Conservation (phyloP, 2,113 vertebrate species). For the Thomomys bottae region DNA sequence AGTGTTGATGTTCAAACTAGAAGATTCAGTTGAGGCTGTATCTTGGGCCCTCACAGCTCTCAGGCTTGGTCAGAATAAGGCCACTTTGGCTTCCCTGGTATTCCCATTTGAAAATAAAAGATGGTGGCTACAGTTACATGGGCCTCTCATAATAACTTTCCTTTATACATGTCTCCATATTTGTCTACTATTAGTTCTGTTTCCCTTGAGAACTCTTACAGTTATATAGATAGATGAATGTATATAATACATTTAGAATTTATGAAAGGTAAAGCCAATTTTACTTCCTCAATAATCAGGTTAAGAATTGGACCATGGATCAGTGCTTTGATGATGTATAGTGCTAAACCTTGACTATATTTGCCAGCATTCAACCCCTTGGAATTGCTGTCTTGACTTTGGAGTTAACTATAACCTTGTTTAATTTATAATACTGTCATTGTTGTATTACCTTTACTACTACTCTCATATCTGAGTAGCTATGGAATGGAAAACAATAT, state of each 20-base stretch:
- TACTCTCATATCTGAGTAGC: not conserved
- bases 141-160: not conserved
- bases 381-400: not conserved
- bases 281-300: not conserved
- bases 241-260: not conserved
- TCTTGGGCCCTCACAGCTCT: not conserved
- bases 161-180: not conserved
- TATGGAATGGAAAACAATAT: not conserved
- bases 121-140: not conserved
- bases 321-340: not conserved
- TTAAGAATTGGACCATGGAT: not conserved
- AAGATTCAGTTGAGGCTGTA: not conserved
- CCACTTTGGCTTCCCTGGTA: not conserved
- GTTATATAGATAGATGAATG: not conserved
- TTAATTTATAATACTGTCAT: not conserved
- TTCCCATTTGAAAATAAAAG: not conserved
- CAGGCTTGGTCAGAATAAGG: not conserved
- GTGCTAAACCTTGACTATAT: not conserved
- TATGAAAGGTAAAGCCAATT: not conserved
- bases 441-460: not conserved
- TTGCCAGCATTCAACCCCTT: not conserved
- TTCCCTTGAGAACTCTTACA: not conserved
- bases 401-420: not conserved
- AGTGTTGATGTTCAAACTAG: accelerated
- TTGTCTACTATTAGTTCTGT: not conserved